Evolutionary conservation across 2,113 vertebrate genomes (phyloP), one percentile per base, ranked within the genome.

Genomic region (Cyanoderma ruficeps): DNA sequence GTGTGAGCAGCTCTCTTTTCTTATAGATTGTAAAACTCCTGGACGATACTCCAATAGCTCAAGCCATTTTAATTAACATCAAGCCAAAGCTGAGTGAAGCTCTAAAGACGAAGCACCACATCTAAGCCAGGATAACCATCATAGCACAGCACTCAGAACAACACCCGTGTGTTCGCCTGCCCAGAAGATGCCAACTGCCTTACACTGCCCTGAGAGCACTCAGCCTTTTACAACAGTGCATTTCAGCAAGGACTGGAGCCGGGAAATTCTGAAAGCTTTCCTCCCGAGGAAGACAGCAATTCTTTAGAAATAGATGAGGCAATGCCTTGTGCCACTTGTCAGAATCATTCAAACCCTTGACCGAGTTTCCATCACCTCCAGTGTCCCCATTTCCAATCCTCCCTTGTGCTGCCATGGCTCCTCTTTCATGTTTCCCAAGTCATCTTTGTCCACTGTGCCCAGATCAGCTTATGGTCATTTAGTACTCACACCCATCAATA

Each of bases 91-190:
- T 19, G 41, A 8, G 39, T 0, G 11, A 35, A 30, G 41, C 12
- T 74, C 15, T n/a, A 37, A 52, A 65, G 35, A 50, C 41, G 63
- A 77, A 65, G 84, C 31, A 18, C 3, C 28, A 15, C 0, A 1
- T n/a, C 55, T 35, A n/a, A 59, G 42, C 25, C 69, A 69, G 69
- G 50, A 8, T 33, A 47, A 3, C 33, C 18, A 33, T 6, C 12
- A 3, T 0, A 33, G 10, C 3, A 39, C 27, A 30, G 56, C 42
- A 33, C 25, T 10, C 1, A 7, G 28, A 53, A 79, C 23, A 49
- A 63, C 81, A n/a, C 15, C 52, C 0, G 0, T 15, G 39, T 1
- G 23, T 10, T 46, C 1, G 4, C 11, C 18, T 25, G 69, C 21
- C 69, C 24, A 44, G 37, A 42, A 47, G 61, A 33, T 44, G 79